phyloP scores from a whole-genome alignment of 1,140 invertebrate species.

The Luehdorfia chinensis region DNA sequence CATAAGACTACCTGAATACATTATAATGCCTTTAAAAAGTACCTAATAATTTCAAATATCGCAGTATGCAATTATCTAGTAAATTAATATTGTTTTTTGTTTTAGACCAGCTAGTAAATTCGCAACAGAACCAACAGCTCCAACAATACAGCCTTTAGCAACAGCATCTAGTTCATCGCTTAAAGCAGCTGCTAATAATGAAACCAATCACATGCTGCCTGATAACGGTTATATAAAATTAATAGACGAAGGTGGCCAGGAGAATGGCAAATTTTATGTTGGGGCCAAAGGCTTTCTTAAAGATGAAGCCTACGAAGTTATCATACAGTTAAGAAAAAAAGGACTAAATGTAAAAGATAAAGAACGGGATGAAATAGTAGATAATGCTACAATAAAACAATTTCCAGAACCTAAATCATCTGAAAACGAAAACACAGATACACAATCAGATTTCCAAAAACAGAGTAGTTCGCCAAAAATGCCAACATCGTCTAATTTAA shows the following conservation, averaged over 20 bases:
- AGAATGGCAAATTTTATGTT: conserved; percentile 59
- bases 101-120: conserved; percentile 18
- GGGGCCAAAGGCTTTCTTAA: conserved; percentile 59
- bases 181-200: conserved; percentile 41
- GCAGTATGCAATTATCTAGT: too few relatives aligned
- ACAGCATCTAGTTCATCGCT: conserved; percentile 47
- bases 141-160: conserved; percentile 22
- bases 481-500: too few relatives aligned
- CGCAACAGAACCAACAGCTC: conserved; percentile 9
- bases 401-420: too few relatives aligned
- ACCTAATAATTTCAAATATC: too few relatives aligned
- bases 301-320: conserved; percentile 63
- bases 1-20: too few relatives aligned
- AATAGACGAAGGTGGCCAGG: conserved; percentile 38
- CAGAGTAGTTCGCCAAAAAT: too few relatives aligned
- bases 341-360: conserved; percentile 23
- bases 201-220: conserved; percentile 20
- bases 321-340: conserved; percentile 66
- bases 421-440: background rate
- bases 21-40: too few relatives aligned
- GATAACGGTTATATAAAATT: conserved; percentile 45
- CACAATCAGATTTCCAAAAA: background rate
- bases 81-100: background rate
- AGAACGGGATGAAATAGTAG: conserved; percentile 19
- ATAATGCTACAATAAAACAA: too few relatives aligned